Evolutionary conservation across 2,797 vertebrate genomes (phyloP).

Genomic region (Halcyon smyrnensis): DNA sequence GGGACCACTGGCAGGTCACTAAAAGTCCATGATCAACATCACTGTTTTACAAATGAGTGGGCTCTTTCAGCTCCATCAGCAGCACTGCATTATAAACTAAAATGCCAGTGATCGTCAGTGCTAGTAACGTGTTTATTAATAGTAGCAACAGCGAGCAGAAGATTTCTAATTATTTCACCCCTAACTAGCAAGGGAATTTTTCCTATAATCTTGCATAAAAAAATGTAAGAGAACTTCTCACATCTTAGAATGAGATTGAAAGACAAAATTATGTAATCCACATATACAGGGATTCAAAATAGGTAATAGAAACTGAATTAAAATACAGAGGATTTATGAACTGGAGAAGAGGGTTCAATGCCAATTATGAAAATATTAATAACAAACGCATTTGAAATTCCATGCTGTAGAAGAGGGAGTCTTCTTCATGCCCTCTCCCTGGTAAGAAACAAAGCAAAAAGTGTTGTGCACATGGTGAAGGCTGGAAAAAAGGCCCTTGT

Average conservation of each 20-base stretch:
- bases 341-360: neutral
- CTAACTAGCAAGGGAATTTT: neutral
- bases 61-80: neutral
- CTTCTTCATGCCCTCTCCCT: neutral
- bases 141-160: neutral
- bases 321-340: constrained; percentile 2
- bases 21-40: neutral
- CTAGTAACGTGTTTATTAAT: neutral
- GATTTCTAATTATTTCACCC: neutral
- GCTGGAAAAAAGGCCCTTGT: constrained; percentile 2
- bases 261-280: neutral
- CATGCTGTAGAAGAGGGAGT: neutral
- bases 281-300: neutral
- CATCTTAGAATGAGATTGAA: neutral
- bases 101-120: neutral
- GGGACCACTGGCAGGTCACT: neutral
- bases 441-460: constrained; percentile 4
- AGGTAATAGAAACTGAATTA: neutral
- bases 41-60: neutral
- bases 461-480: neutral
- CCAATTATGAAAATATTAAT: neutral
- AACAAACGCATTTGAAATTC: neutral
- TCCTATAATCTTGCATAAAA: neutral
- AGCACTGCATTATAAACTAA: neutral
- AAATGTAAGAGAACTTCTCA: neutral